These are phyloP conservation scores for Physocephala rufipes DNA, from an alignment of 2,888 invertebrate genomes.

Conservation along the genomic window DNA sequence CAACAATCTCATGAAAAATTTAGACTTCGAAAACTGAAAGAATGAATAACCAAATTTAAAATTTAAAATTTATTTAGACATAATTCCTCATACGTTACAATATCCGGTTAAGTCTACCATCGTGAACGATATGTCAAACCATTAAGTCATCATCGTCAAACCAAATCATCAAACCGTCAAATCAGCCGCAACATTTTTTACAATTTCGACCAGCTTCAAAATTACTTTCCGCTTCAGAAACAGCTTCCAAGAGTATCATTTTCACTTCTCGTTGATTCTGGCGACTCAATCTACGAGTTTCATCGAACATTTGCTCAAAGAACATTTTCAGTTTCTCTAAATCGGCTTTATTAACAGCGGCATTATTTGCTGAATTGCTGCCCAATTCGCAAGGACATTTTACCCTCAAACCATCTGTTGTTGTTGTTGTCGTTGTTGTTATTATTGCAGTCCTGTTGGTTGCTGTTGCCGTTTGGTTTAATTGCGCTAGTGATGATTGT, in stretches of 20 bases:
- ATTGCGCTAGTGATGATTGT: neutral
- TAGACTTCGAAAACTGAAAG: too few relatives aligned
- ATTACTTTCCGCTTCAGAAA: conserved; percentile 43
- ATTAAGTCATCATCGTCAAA: too few relatives aligned
- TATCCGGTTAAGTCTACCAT: too few relatives aligned
- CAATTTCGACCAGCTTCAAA: conserved; percentile 44
- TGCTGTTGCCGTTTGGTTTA: neutral
- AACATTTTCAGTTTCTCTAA: conserved; percentile 36
- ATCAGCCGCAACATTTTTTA: conserved; percentile 29
- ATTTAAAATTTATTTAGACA: too few relatives aligned
- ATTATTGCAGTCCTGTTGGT: neutral
- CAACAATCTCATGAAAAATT: too few relatives aligned
- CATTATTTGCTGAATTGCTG: neutral
- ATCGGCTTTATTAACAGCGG: neutral
- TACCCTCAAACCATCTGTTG: conserved; percentile 37
- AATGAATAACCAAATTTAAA: too few relatives aligned
- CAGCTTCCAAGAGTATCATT: conserved; percentile 42
- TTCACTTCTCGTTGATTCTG: conserved; percentile 43
- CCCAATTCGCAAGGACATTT: conserved; percentile 43
- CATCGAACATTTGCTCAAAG: conserved; percentile 43
- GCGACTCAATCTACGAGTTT: conserved; percentile 39
- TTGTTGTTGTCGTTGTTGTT: conserved; percentile 1
- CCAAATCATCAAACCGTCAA: too few relatives aligned
- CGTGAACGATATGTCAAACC: too few relatives aligned
- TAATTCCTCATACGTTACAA: too few relatives aligned